Conservation (phyloP, 2,797 vertebrate genomes). For the Hypotaenidia philippensis region DNA sequence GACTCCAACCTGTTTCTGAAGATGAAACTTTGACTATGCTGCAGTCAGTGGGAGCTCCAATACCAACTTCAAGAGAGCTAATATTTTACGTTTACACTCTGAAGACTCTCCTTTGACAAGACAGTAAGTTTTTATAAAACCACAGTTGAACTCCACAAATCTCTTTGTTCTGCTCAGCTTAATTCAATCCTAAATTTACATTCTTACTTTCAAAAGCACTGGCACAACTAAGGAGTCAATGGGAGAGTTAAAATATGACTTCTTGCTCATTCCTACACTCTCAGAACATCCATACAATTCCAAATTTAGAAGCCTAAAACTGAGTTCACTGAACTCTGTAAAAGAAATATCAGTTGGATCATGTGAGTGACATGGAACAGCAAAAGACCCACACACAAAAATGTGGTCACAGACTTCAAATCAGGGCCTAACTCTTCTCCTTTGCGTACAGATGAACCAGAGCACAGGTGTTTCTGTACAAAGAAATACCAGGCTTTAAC, state of each 20-base stretch:
- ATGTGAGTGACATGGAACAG: not conserved
- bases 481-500: not conserved
- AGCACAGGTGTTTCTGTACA: not conserved
- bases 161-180: not conserved
- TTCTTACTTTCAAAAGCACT: not conserved
- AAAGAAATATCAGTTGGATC: not conserved
- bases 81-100: not conserved
- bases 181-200: not conserved
- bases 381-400: not conserved
- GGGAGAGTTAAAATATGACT: not conserved
- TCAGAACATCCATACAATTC: not conserved
- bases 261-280: not conserved
- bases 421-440: not conserved
- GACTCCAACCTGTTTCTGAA: not conserved
- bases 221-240: not conserved
- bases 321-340: not conserved
- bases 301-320: not conserved
- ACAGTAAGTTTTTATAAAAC: not conserved
- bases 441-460: not conserved
- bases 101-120: not conserved
- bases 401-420: not conserved
- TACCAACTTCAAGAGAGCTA: not conserved
- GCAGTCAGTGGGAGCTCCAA: not conserved
- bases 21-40: not conserved
- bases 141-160: not conserved